Base-by-base conservation (phyloP, 2,797 vertebrate genomes). In the Acanthiza pusilla region DNA sequence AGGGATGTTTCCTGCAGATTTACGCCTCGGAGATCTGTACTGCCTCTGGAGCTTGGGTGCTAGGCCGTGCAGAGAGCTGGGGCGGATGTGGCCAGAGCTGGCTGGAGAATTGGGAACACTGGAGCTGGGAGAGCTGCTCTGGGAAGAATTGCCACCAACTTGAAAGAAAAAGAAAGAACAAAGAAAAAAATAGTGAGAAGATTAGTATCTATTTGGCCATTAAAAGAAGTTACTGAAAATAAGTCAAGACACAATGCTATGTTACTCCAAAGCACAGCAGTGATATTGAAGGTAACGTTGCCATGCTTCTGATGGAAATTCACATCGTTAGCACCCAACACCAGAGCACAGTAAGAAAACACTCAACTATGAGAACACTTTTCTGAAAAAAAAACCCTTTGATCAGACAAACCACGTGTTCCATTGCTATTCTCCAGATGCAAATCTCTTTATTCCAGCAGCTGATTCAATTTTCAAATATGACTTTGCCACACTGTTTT, bases 41-140 rank as follows among this genome's bases (percentile, higher is more conserved):
- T 99, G 99, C 38, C 99, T 98, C 91, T 99, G 99, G 36, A 99
- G 99, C 96, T 99, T 99, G 27, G 99, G 99, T 26, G 99, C 99
- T 36, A 99, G 97, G 66, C 99, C 99, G 4, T 99, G 99, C 54
- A 99, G 98, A 30, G 99, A 99, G 94, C 99, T 99, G 91, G 99
- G 99, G 29, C 99, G 97, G 96, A 99, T 99, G 95, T 99, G 99
- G 21, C 98, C 99, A 1, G 99, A 99, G 95, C 99, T 98, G 47
- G 99, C 99, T 10, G 99, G 99, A 63, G 99, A 99, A 97, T 99
- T 99, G 32, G 99, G 99, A 67, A 99, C 99, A 4, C 99, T 99
- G 97, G 99, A 99, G 97, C 98, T 98, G 50, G 99, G 99, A 38
- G 99, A 99, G 97, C 99, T 99, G 98, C 99, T 99, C 97, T 99